Evolutionary conservation across 2,797 vertebrate genomes (phyloP).

Genomic region (Sebastes paucispinis): DNA sequence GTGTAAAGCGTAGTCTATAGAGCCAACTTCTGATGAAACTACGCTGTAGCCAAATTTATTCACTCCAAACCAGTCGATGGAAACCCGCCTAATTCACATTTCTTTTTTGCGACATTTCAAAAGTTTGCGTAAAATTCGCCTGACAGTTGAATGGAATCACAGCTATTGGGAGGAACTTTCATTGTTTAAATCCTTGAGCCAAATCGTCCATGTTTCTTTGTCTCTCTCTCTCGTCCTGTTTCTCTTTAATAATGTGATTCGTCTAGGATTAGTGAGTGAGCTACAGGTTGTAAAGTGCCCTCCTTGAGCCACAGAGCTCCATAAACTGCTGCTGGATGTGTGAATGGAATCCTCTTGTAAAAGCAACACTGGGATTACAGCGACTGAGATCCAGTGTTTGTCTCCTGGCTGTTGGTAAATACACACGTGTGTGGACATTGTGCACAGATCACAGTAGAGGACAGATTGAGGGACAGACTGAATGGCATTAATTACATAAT

Average conservation of each 20-base stretch:
- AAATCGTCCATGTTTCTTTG: neutral
- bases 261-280: constrained; percentile 4
- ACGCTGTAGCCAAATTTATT: too few species aligned
- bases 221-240: neutral
- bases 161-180: neutral
- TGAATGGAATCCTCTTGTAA: constrained; percentile 56
- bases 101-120: too few species aligned
- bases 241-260: neutral
- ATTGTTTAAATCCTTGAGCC: neutral
- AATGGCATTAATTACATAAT: neutral
- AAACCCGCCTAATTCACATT: too few species aligned
- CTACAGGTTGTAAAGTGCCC: constrained; percentile 14
- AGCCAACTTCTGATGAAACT: too few species aligned
- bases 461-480: neutral
- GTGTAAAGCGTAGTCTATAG: too few species aligned
- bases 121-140: too few species aligned
- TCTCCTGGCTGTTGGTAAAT: constrained; percentile 6
- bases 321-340: constrained; percentile 52
- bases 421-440: neutral
- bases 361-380: constrained; percentile 48
- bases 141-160: too few species aligned
- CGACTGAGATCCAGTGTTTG: constrained; percentile 16
- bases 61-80: too few species aligned
- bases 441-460: constrained; percentile 17
- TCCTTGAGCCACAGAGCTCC: constrained; percentile 26